Conservation (phyloP, 2,113 vertebrate genomes). For the Sminthopsis crassicaudata region DNA sequence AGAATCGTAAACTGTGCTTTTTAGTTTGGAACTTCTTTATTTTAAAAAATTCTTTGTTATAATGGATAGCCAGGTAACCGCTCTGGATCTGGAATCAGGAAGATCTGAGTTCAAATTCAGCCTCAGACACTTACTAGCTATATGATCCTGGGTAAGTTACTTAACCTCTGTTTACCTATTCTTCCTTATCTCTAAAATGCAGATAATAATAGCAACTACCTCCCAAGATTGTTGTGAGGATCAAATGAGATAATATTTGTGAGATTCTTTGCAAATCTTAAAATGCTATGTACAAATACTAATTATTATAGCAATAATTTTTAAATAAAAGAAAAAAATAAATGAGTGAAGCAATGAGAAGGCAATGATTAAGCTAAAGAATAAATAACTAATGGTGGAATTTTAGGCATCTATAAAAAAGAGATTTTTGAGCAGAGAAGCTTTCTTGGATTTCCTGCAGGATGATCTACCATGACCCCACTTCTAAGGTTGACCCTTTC, state of each 20-base stretch:
- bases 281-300: not conserved
- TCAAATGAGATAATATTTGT: not conserved
- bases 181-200: not conserved
- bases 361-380: conserved; percentile 34
- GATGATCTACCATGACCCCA: not conserved
- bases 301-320: not conserved
- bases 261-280: not conserved
- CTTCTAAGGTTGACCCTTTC: not conserved
- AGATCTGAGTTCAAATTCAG: not conserved
- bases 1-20: not conserved
- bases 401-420: not conserved
- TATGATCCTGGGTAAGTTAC: not conserved
- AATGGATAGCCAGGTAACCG: not conserved
- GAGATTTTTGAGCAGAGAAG: not conserved
- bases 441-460: not conserved
- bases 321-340: not conserved
- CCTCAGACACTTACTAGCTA: not conserved
- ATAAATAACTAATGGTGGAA: conserved; percentile 2
- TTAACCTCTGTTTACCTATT: not conserved
- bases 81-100: not conserved
- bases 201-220: not conserved
- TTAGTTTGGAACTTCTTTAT: not conserved
- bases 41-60: not conserved
- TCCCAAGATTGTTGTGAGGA: not conserved
- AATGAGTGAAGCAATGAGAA: conserved; percentile 28